Conservation (phyloP, 2,797 vertebrate genomes). For the Acanthurus lineatus region DNA sequence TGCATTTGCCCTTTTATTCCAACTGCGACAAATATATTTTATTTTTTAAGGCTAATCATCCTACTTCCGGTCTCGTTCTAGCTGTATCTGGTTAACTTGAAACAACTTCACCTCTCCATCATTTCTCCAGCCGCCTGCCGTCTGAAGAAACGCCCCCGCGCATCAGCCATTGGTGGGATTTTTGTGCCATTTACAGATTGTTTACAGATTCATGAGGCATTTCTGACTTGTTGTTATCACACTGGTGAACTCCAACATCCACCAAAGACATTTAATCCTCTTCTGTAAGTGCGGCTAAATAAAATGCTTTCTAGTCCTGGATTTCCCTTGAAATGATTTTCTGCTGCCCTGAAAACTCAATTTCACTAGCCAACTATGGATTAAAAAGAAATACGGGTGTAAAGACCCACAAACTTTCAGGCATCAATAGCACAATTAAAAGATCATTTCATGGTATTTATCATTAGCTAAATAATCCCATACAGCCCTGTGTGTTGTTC, state of each 20-base stretch:
- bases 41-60: constrained; percentile 2
- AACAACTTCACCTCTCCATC: constrained; percentile 64
- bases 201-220: constrained; percentile 67
- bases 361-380: neutral
- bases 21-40: neutral
- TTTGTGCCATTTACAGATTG: constrained; percentile 27
- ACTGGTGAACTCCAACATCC: constrained; percentile 53
- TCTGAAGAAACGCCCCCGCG: constrained; percentile 64
- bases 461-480: neutral
- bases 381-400: no score
- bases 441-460: neutral
- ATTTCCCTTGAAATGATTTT: neutral
- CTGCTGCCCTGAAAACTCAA: neutral
- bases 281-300: neutral
- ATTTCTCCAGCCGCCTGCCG: constrained; percentile 57
- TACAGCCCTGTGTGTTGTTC: neutral
- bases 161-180: constrained; percentile 68
- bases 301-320: neutral
- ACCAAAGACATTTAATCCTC: constrained; percentile 55
- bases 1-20: accelerated
- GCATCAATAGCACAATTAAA: neutral
- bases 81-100: neutral
- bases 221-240: constrained; percentile 28
- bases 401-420: neutral
- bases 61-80: neutral